phyloP scores from a whole-genome alignment of 1,140 invertebrate species.

The Heliconius hewitsoni region DNA sequence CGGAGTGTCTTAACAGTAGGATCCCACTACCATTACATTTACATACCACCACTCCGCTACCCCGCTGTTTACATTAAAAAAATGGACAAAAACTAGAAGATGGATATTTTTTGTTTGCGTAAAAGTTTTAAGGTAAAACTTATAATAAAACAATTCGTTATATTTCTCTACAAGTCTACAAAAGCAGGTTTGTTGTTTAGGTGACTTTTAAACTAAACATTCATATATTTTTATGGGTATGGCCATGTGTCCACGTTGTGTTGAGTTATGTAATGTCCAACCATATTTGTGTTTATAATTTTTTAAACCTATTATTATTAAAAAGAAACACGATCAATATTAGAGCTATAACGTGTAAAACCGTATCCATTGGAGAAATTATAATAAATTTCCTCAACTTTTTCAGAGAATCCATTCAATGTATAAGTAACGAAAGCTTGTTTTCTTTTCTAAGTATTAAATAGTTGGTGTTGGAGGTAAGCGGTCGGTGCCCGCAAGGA shows the following conservation, averaged over 20 bases:
- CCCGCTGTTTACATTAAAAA: too few species aligned
- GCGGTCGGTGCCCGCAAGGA: slow-evolving; percentile 78
- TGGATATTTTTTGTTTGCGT: not conserved
- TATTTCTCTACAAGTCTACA: not conserved
- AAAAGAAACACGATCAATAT: not conserved
- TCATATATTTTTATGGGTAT: not conserved
- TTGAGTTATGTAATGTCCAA: not conserved
- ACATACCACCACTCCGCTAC: too few species aligned
- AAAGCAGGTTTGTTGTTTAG: not conserved
- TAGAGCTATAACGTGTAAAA: not conserved
- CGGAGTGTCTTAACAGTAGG: too few species aligned
- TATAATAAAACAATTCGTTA: not conserved
- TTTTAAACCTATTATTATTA: not conserved
- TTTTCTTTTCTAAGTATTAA: slow-evolving; percentile 41
- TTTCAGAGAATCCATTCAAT: slow-evolving; percentile 21
- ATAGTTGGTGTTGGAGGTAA: slow-evolving; percentile 36
- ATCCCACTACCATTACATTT: too few species aligned
- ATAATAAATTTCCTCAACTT: not conserved
- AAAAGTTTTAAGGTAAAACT: not conserved
- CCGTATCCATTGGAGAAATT: slow-evolving; percentile 8
- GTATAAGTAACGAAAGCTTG: slow-evolving; percentile 24
- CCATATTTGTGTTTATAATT: slow-evolving; percentile 1
- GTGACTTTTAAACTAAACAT: slow-evolving; percentile 2
- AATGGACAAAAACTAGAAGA: not conserved
- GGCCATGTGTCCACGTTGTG: not conserved